These are phyloP conservation scores for Athene cunicularia DNA, from an alignment of 2,113 vertebrate genomes.

Conservation along the genomic window DNA sequence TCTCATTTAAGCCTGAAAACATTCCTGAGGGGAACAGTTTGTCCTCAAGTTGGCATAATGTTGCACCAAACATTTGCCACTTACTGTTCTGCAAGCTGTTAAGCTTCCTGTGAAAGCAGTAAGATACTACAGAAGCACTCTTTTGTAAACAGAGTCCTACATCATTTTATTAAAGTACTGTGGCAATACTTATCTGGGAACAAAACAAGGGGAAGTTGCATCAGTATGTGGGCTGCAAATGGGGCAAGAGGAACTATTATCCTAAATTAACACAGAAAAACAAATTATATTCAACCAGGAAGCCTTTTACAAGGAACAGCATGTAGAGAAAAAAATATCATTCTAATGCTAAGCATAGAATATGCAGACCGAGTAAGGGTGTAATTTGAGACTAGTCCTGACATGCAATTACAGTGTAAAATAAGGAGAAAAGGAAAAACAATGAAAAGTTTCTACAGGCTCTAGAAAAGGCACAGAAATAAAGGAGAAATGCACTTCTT, in stretches of 20 bases:
- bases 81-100: conserved; percentile 64
- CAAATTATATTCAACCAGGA: background rate
- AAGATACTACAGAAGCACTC: conserved; percentile 44
- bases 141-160: conserved; percentile 51
- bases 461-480: background rate
- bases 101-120: conserved; percentile 63
- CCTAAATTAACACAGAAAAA: conserved; percentile 18
- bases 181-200: conserved; percentile 19
- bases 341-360: background rate
- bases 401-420: background rate
- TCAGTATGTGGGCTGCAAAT: conserved; percentile 32
- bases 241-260: conserved; percentile 7
- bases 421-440: background rate
- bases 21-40: conserved; percentile 70
- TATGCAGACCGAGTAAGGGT: background rate
- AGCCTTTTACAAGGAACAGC: background rate
- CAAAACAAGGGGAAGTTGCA: conserved; percentile 45
- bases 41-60: conserved; percentile 61
- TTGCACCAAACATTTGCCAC: conserved; percentile 69
- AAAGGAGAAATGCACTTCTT: background rate
- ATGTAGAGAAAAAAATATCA: background rate
- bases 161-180: conserved; percentile 22
- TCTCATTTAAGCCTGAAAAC: conserved; percentile 65
- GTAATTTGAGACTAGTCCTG: background rate
- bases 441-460: background rate